Percentiles rank a stretch among this genome's conserved stretches.
phyloP scores from a whole-genome alignment of 2,888 invertebrate genomes.

The Nemurella pictetii region DNA sequence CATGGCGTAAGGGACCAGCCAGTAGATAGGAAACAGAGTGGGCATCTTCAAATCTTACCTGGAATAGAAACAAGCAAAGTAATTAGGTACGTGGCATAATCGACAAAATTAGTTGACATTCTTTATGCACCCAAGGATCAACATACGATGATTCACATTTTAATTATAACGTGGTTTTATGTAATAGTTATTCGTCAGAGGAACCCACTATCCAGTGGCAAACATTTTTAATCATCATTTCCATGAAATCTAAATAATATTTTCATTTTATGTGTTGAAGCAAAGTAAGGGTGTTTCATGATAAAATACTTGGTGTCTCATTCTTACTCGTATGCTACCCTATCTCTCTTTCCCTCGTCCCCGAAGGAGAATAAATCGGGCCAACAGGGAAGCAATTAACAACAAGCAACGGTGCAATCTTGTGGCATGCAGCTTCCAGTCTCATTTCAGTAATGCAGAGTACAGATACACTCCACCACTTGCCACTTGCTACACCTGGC shows the following conservation, averaged over 20 bases:
- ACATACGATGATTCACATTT: neutral
- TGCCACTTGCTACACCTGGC: conserved; percentile 29
- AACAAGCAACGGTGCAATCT: conserved; percentile 35
- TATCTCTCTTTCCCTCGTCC: conserved; percentile 33
- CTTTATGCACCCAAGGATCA: too few species aligned
- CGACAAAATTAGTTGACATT: too few species aligned
- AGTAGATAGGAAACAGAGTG: neutral
- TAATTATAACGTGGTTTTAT: neutral
- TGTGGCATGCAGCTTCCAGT: conserved; percentile 32
- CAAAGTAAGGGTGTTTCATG: conserved; percentile 20
- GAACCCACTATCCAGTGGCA: neutral
- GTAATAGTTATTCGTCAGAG: neutral
- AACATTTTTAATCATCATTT: neutral
- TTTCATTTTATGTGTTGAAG: conserved; percentile 13
- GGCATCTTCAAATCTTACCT: neutral
- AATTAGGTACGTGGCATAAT: too few species aligned
- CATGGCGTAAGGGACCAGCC: neutral
- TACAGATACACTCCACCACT: neutral
- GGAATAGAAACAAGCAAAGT: neutral
- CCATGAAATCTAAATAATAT: neutral
- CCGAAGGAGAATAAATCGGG: conserved; percentile 41
- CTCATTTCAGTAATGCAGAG: conserved; percentile 38
- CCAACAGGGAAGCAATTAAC: conserved; percentile 36
- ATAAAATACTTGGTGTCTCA: neutral
- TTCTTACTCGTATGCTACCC: neutral